Evolutionary conservation across 2,888 invertebrate genomes (phyloP), one percentile per base, ranked within the genome.

Genomic region (Melanostoma scalare): DNA sequence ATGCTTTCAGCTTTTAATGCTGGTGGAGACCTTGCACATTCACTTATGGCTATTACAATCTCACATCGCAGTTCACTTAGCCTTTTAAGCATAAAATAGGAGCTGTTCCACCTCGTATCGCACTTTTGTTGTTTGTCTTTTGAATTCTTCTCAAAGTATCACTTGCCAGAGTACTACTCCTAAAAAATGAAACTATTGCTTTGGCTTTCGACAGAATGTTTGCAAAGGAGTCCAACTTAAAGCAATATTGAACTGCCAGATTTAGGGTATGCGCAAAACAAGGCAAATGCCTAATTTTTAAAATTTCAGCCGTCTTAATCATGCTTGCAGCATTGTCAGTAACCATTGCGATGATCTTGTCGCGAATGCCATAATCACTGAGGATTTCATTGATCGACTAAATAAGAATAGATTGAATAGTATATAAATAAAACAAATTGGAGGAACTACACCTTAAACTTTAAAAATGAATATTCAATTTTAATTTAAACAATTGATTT

Each of bases 61-160:
- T 42, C 42, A 42, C 42, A 42, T 6, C 42, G 42, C 6, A 60
- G 30, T 44, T 44, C 44, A 3, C 9, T 4, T 33, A 58, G 9
- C 42, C n/a, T 58, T 58, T 58, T 42, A 3, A 58, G 10, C 42
- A 58, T 58, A 42, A 42, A 58, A 9, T 58, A 58, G 31, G 42
- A 30, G n/a, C 58, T 44, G 40, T 58, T 58, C 42, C 30, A 58
- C 30, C 58, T 35, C 30, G 38, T 56, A 10, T 20, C n/a, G n/a
- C 46, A 8, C 6, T 4, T 42, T 42, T 42, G 42, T 42, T 8
- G n/a, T 35, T 46, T 31, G 33, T 44, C 35, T 33, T 46, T 61
- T n/a, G 36, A 33, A 20, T 9, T 48, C 46, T 46, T 5, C 42
- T 8, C 42, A 42, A 42, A 3, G 42, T 42, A 42, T 35, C 33